Evolutionary conservation across 2,888 invertebrate genomes (phyloP), one percentile per base, ranked within the genome.

Genomic region (Ectemnius continuus): DNA sequence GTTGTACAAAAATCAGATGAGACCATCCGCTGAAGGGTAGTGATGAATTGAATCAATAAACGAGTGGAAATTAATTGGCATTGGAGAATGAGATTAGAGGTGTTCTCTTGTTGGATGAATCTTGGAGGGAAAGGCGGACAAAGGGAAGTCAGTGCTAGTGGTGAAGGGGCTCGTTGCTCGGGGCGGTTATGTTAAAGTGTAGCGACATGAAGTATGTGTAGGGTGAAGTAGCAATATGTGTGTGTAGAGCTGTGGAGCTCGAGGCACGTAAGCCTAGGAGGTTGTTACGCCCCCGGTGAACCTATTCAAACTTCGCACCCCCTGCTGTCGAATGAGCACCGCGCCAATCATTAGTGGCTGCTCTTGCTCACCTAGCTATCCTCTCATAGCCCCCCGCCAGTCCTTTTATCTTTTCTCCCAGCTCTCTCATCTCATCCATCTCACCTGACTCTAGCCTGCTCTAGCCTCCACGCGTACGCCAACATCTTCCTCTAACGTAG

Each of bases 71-170:
- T 36, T 36, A 36, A 36, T 36, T 36, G 36, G 36, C 11, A 36
- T 36, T 23, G 11, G 36, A 36, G 11, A 36, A 36, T 11, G 4
- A 11, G 5, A 36, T 36, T 6, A 36, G 14, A 8, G 73, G 60
- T 59, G 16, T 58, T 65, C 73, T 80, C 79, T 84, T 81, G 80
- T 84, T 81, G 81, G 77, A 79, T 76, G 79, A 84, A 84, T 81
- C 80, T 76, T 67, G 52, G 67, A 61, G 61, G 71, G 68, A 73
- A 64, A 36, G 65, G 73, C 75, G 75, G 82, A 84, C 84, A 84
- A 84, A 80, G 76, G 79, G 58, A 23, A 74, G 62, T 67, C 70
- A 75, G 66, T 71, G 59, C 73, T 77, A 83, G 78, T 73, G 79
- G 75, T 75, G 36, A 36, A 36, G 75, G 77, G 62, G 65, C 67